A percentile compares a stretch with the other conserved stretches of the same genome.
These are phyloP conservation scores for Chrysogorgia sp. DNA, from an alignment of 92 coral and sea anemone species.

Conservation along the genomic window DNA sequence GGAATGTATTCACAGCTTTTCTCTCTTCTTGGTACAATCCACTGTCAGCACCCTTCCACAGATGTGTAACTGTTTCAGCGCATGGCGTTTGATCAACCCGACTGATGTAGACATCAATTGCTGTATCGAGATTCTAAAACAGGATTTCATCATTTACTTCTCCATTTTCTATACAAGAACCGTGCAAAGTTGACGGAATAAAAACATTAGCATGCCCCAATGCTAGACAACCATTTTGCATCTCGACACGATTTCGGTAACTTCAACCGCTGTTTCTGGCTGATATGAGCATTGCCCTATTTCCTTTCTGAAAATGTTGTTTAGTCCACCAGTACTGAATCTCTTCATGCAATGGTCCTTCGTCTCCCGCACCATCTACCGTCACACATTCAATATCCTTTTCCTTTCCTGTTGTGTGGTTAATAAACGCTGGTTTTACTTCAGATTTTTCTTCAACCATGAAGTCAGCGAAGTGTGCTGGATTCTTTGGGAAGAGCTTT, in stretches of 20 bases:
- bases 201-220: slow-evolving; percentile 58
- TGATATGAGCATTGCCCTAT: slow-evolving; percentile 48
- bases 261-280: slow-evolving; percentile 66
- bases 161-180: slow-evolving; percentile 56
- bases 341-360: slow-evolving; percentile 24
- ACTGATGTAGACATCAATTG: slow-evolving; percentile 62
- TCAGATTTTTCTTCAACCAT: slow-evolving; percentile 56
- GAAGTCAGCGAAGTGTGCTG: slow-evolving; percentile 58
- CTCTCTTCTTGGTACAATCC: slow-evolving; percentile 37
- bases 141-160: slow-evolving; percentile 54
- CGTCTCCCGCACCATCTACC: slow-evolving; percentile 29
- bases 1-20: background rate
- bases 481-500: slow-evolving; percentile 49
- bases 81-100: slow-evolving; percentile 54
- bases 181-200: slow-evolving; percentile 49
- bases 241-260: slow-evolving; percentile 56
- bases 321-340: slow-evolving; percentile 18
- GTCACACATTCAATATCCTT: slow-evolving; percentile 62
- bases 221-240: slow-evolving; percentile 46
- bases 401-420: slow-evolving; percentile 37
- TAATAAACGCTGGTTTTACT: slow-evolving; percentile 54
- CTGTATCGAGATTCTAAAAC: slow-evolving; percentile 44
- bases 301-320: slow-evolving; percentile 46
- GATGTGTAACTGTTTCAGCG: slow-evolving; percentile 50
- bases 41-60: slow-evolving; percentile 57